phyloP scores from a whole-genome alignment of 2,797 vertebrate species.

The Characodon lateralis region DNA sequence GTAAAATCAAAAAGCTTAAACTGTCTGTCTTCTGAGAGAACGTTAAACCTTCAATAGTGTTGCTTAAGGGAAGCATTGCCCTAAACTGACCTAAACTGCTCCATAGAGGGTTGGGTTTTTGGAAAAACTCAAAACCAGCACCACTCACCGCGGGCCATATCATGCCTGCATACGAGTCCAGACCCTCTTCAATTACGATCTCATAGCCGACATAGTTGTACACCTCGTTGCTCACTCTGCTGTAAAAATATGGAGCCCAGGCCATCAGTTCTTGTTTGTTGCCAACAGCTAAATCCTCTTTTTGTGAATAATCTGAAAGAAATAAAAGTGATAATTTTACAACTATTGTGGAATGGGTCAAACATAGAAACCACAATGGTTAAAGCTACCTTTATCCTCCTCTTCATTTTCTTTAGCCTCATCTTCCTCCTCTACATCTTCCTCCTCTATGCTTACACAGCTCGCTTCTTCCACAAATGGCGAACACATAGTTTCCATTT shows the following conservation, averaged over 20 bases:
- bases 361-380: background rate
- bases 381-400: conserved; percentile 27
- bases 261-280: conserved; percentile 7
- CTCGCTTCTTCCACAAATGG: conserved; percentile 22
- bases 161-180: conserved; percentile 85
- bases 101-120: background rate
- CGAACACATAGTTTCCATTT: conserved; percentile 42
- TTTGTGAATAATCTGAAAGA: conserved; percentile 29
- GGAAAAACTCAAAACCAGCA: background rate
- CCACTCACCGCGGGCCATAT: conserved; percentile 90
- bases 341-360: background rate
- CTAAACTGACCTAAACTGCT: background rate
- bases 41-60: background rate
- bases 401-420: conserved; percentile 8
- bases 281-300: conserved; percentile 12
- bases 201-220: conserved; percentile 81
- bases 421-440: background rate
- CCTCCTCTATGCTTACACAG: background rate
- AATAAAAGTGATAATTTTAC: conserved; percentile 4
- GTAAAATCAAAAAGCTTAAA: background rate
- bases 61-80: background rate
- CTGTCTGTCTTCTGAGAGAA: background rate
- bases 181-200: conserved; percentile 85
- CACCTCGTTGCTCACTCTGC: conserved; percentile 80
- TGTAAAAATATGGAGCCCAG: conserved; percentile 80